A percentile compares a stretch with the other conserved stretches of the same genome.
phyloP scores from a whole-genome alignment of 2,797 vertebrate genomes.

The Babyrousa celebensis region DNA sequence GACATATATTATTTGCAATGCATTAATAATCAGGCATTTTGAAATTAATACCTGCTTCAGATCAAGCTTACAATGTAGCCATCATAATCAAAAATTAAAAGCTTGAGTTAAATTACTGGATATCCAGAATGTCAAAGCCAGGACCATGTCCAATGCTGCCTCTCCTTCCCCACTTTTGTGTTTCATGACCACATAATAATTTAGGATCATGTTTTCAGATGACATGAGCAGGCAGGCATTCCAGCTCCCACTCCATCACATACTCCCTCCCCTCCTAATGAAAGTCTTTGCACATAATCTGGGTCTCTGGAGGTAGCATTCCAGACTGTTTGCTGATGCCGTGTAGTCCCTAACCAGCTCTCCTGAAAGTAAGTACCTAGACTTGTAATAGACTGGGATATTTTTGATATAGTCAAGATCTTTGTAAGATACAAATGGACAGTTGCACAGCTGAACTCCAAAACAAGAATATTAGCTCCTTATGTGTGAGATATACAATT shows the following conservation, averaged over 20 bases:
- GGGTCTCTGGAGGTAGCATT: not conserved
- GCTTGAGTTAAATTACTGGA: not conserved
- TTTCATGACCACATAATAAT: not conserved
- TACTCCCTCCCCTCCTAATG: too few species aligned
- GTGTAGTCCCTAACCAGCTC: not conserved
- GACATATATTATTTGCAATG: not conserved
- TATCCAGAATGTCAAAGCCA: not conserved
- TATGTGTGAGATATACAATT: not conserved
- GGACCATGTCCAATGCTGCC: not conserved
- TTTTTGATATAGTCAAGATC: not conserved
- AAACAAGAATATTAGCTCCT: not conserved
- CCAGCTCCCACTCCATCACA: not conserved
- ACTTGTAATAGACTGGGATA: not conserved
- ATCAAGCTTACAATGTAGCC: not conserved
- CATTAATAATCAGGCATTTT: constrained; percentile 55
- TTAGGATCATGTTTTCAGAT: not conserved
- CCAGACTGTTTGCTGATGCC: not conserved
- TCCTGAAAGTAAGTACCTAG: not conserved
- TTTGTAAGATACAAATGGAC: not conserved
- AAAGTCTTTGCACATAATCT: not conserved
- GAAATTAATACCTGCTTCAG: constrained; percentile 3
- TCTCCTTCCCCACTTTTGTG: not conserved
- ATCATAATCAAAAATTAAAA: not conserved
- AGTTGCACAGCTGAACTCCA: not conserved
- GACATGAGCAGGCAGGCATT: not conserved